Conservation (phyloP, 1,140 invertebrate species). For the Polypedilum vanderplanki region DNA sequence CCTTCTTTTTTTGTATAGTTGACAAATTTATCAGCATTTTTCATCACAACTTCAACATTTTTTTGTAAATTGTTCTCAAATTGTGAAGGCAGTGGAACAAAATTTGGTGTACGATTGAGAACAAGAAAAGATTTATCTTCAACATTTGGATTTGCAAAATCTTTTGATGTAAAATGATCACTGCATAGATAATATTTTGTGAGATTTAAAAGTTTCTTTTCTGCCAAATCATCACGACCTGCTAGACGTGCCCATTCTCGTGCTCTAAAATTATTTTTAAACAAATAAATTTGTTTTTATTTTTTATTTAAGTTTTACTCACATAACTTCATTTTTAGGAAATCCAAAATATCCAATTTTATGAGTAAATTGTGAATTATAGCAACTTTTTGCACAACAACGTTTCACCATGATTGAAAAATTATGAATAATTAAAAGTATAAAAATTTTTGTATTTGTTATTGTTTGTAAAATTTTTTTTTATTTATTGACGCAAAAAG, state of each 20-base stretch:
- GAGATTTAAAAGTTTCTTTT: background rate
- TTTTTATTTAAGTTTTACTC: background rate
- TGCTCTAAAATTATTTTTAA: background rate
- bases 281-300: background rate
- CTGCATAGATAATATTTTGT: background rate
- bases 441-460: too few relatives aligned
- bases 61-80: background rate
- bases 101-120: background rate
- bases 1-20: background rate
- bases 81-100: background rate
- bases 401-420: background rate
- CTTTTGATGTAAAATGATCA: background rate
- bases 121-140: background rate
- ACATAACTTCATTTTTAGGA: background rate
- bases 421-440: slow-evolving; percentile 35
- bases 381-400: background rate
- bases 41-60: background rate
- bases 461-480: too few relatives aligned
- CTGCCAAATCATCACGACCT: background rate
- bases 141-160: background rate
- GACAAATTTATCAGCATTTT: slow-evolving; percentile 11
- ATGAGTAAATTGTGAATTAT: slow-evolving; percentile 22
- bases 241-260: background rate
- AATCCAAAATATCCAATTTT: slow-evolving; percentile 24
- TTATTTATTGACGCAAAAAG: too few relatives aligned